Evolutionary conservation across 2,888 invertebrate species (phyloP).

Genomic region (Mechanitis messenoides): DNA sequence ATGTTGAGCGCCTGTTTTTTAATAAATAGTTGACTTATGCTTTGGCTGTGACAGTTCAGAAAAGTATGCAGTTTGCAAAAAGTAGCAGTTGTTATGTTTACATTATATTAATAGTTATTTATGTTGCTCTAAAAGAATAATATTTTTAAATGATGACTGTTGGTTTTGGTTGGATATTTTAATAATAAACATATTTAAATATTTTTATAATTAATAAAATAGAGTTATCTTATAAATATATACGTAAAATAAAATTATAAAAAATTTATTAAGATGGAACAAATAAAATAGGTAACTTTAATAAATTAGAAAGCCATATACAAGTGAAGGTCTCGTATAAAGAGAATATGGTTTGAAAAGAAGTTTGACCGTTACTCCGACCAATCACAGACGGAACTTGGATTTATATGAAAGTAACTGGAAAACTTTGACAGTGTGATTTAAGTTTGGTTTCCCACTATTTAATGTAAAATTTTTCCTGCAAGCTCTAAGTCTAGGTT

Average conservation of each 20-base stretch:
- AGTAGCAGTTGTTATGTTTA: background rate
- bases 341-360: background rate
- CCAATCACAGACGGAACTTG: constrained; percentile 1
- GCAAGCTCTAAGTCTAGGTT: background rate
- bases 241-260: no score
- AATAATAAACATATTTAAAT: no score
- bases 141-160: background rate
- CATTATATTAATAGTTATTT: background rate
- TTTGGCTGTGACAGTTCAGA: background rate
- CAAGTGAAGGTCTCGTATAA: background rate
- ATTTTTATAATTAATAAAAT: no score
- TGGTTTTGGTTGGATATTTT: no score
- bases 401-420: constrained; percentile 17
- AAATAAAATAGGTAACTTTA: background rate
- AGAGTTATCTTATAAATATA: no score
- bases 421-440: constrained; percentile 23
- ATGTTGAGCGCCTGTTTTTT: background rate
- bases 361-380: constrained; percentile 2
- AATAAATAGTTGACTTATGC: background rate
- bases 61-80: background rate
- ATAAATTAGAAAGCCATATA: no score
- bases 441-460: constrained; percentile 20
- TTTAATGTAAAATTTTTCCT: background rate
- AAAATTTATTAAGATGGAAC: no score
- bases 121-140: background rate